A percentile compares a stretch with the other conserved stretches of the same genome.
These are phyloP conservation scores for Corydoras maculifer DNA, from an alignment of 2,113 vertebrate species.

Conservation along the genomic window DNA sequence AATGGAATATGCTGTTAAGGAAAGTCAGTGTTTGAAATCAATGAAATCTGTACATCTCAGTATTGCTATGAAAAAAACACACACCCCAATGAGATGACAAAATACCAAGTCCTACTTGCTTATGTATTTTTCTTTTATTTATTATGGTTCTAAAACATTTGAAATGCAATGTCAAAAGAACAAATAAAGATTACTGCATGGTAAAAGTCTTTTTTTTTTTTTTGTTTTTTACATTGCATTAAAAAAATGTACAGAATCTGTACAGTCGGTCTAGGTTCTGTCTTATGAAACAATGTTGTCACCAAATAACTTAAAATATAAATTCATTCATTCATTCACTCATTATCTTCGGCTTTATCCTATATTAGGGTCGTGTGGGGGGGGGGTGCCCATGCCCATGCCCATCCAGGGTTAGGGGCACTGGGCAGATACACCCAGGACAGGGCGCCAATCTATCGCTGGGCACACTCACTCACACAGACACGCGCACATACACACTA, in stretches of 20 bases:
- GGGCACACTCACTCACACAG: no score
- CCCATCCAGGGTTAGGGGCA: no score
- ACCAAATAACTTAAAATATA: no score
- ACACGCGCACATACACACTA: no score
- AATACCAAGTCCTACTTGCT: constrained; percentile 16
- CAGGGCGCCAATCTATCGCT: no score
- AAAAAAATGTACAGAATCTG: neutral
- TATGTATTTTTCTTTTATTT: constrained; percentile 31
- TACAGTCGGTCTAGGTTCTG: neutral
- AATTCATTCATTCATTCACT: no score
- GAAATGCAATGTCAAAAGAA: constrained; percentile 27
- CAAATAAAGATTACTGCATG: constrained; percentile 44
- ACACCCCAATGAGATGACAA: constrained; percentile 9
- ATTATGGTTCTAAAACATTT: constrained; percentile 35
- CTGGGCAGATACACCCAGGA: no score
- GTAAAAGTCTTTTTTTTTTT: constrained; percentile 27
- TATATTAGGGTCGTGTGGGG: no score
- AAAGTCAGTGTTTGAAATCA: constrained; percentile 9
- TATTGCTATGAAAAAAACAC: constrained; percentile 24
- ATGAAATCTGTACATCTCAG: constrained; percentile 17
- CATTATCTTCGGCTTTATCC: no score
- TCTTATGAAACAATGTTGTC: no score
- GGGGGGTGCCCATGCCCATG: no score
- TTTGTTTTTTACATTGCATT: neutral
- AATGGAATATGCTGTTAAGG: constrained; percentile 36